phyloP scores from a whole-genome alignment of 2,888 invertebrate genomes.

The Perizoma affinitatum region DNA sequence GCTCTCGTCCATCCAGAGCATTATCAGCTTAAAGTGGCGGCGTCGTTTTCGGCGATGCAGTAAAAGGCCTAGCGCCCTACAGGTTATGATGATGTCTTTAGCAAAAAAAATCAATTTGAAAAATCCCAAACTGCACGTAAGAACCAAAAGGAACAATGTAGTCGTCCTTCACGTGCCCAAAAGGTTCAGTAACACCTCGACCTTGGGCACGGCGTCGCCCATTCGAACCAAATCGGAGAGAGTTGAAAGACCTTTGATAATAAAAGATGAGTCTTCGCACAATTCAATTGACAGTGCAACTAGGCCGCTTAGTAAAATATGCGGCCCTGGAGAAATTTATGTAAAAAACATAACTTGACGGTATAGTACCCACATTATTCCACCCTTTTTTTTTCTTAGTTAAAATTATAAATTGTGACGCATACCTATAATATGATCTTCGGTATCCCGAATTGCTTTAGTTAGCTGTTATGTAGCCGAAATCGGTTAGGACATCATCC shows the following conservation, averaged over 20 bases:
- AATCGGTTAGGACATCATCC: too few relatives aligned
- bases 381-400: background rate
- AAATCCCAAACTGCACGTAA: conserved; percentile 34
- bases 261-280: conserved; percentile 45
- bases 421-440: too few relatives aligned
- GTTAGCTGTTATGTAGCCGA: too few relatives aligned
- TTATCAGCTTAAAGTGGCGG: conserved; percentile 41
- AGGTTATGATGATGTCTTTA: conserved; percentile 47
- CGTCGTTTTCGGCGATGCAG: conserved; percentile 27
- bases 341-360: conserved; percentile 36
- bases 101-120: conserved; percentile 50
- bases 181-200: conserved; percentile 43
- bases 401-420: too few relatives aligned
- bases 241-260: conserved; percentile 48
- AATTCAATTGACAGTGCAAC: conserved; percentile 17
- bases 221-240: conserved; percentile 29
- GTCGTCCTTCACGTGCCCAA: conserved; percentile 48
- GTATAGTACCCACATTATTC: conserved; percentile 3
- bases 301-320: conserved; percentile 48
- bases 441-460: too few relatives aligned
- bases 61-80: conserved; percentile 39
- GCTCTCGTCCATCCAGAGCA: conserved; percentile 44
- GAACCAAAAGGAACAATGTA: conserved; percentile 47
- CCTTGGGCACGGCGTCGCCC: conserved; percentile 30
- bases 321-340: conserved; percentile 56